These are phyloP conservation scores for Hipparchia sbordonii DNA, from an alignment of 2,888 invertebrate species.

Conservation along the genomic window DNA sequence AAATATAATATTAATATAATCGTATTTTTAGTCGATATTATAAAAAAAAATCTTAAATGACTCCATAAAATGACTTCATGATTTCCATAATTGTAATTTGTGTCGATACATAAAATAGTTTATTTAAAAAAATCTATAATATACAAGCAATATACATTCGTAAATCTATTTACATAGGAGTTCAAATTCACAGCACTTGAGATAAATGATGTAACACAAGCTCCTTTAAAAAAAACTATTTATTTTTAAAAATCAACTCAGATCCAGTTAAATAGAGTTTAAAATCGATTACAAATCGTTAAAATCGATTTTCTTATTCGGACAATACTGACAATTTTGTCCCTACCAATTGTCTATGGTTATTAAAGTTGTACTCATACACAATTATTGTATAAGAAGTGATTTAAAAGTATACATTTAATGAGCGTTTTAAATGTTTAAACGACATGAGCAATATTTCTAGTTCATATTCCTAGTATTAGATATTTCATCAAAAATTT, in stretches of 20 bases:
- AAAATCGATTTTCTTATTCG: not conserved
- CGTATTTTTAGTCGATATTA: not conserved
- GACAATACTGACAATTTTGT: constrained; percentile 15
- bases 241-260: not conserved
- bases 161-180: constrained; percentile 52
- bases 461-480: not conserved
- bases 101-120: not conserved
- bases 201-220: constrained; percentile 59
- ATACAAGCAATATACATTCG: constrained; percentile 41
- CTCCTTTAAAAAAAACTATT: constrained; percentile 43
- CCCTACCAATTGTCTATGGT: constrained; percentile 21
- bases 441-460: constrained; percentile 12
- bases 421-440: constrained; percentile 8
- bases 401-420: constrained; percentile 21
- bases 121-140: constrained; percentile 41
- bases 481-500: too few relatives aligned
- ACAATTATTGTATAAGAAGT: not conserved
- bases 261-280: not conserved
- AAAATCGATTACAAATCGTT: not conserved
- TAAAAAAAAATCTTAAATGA: not conserved
- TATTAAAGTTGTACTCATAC: not conserved
- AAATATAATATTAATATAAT: not conserved
- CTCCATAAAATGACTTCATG: not conserved
- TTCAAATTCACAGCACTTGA: constrained; percentile 47
- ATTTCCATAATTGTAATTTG: not conserved